Base-by-base conservation (phyloP, 2,888 invertebrate genomes). In the Scrobipalpa costella region DNA sequence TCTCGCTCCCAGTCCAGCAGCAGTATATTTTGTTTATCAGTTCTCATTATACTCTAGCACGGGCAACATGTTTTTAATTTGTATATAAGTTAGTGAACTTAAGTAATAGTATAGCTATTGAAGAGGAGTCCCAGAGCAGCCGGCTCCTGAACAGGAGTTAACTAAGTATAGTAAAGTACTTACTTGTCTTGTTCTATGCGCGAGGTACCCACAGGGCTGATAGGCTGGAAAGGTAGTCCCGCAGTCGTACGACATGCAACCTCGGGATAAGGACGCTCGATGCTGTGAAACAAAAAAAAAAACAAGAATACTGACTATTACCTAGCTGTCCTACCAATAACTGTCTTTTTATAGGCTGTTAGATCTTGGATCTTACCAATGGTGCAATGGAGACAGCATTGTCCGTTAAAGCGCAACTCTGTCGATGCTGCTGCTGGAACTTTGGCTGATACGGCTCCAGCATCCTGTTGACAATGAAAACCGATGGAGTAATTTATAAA, bases 391-490 rank as follows among this genome's bases (percentile, higher is more conserved):
- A 70, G 0, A 89, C 87, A 0, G 88, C 76, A 58, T 82, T 88
- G 68, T 94, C 94, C 27, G 92, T 93, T 68, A 95, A 88, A 0
- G 93, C 95, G 80, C 96, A 96, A 75, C 95, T 95, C 73, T 95
- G 94, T 71, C 97, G 93, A 85, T 96, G 96, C 72, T 95, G 95
- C 74, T 96, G 96, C 77, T 96, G 96, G 80, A 97, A 97, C 86
- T 97, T 97, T 1, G 97, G 97, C 79, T 97, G 97, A 84, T 97
- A 97, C 0, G 97, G 97, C 81, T 97, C 97, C 85, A 97, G 86
- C 96, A 97, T 97, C 69, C 97, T 94, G 78, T n/a, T 0, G 60
- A 64, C 63, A 36, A 61, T 55, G 15, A 8, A n/a, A 34, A n/a
- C n/a, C n/a, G n/a, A 11, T n/a, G n/a, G n/a, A 7, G 34, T 33